A percentile compares a stretch with the other conserved stretches of the same genome.
phyloP scores from a whole-genome alignment of 2,888 invertebrate genomes.

The Caenorhabditis imperialis region DNA sequence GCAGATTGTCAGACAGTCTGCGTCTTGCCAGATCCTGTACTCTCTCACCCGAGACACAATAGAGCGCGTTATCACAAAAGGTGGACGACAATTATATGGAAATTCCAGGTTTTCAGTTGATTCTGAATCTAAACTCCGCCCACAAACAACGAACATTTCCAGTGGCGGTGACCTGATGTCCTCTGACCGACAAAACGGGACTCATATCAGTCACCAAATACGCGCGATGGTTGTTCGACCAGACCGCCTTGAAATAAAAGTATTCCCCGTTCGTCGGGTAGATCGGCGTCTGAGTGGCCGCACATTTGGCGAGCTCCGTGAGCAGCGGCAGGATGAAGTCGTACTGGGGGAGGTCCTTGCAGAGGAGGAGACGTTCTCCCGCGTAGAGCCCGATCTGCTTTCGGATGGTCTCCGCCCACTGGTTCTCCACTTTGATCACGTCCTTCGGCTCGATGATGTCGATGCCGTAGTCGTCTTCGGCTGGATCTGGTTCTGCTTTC shows the following conservation, averaged over 20 bases:
- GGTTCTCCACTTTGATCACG: constrained; percentile 6
- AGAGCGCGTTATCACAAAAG: background rate
- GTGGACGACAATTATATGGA: no score
- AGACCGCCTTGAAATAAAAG: constrained; percentile 24
- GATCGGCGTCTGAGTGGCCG: background rate
- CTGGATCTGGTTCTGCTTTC: constrained; percentile 2
- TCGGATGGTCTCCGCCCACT: constrained; percentile 35
- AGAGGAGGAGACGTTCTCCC: constrained; percentile 38
- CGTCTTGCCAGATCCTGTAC: no score
- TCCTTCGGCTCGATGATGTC: constrained; percentile 7
- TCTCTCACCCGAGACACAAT: no score
- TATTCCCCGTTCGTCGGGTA: constrained; percentile 46
- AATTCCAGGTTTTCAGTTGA: no score
- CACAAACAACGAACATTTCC: constrained; percentile 22
- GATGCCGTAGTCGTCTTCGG: constrained; percentile 33
- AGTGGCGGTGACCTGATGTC: constrained; percentile 7
- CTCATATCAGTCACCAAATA: constrained; percentile 28
- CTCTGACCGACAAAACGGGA: constrained; percentile 12
- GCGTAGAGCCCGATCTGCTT: constrained; percentile 38
- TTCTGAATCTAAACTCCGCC: background rate
- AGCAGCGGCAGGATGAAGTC: constrained; percentile 48
- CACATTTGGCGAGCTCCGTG: background rate
- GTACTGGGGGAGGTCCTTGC: constrained; percentile 38
- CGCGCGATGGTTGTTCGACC: constrained; percentile 32
- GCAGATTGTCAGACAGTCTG: no score